phyloP scores from a whole-genome alignment of 1,140 invertebrate genomes.

The Drosophila azteca region DNA sequence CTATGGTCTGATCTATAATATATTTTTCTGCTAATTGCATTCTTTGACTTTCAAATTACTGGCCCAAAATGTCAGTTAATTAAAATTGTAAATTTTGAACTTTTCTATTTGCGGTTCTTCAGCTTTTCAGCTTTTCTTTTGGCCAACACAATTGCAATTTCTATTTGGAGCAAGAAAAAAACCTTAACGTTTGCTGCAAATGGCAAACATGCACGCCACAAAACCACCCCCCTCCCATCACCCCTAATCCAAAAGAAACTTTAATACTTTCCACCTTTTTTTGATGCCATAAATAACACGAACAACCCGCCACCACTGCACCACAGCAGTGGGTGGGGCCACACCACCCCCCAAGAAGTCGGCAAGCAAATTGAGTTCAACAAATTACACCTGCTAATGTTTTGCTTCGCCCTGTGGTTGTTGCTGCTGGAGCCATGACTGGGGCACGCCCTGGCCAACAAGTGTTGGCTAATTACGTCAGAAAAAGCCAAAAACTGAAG shows the following conservation, averaged over 20 bases:
- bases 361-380: conserved; percentile 75
- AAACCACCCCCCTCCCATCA: too few species aligned
- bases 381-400: conserved; percentile 75
- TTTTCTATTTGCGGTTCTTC: conserved; percentile 35
- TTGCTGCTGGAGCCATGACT: conserved; percentile 9
- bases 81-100: conserved; percentile 78
- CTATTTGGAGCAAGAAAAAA: conserved; percentile 8
- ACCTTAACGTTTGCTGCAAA: conserved; percentile 34
- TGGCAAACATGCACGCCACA: conserved; percentile 52
- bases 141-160: conserved; percentile 51
- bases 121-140: not conserved
- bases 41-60: conserved; percentile 33
- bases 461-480: conserved; percentile 81
- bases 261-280: conserved; percentile 39
- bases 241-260: conserved; percentile 34
- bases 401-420: conserved; percentile 24
- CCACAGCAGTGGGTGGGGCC: conserved; percentile 4
- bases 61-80: conserved; percentile 65
- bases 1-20: conserved; percentile 5
- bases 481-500: conserved; percentile 57
- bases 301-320: not conserved
- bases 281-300: conserved; percentile 69
- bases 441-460: conserved; percentile 52
- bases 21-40: not conserved
- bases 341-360: conserved; percentile 32